Percentiles rank a stretch among this genome's conserved stretches.
phyloP scores from a whole-genome alignment of 2,113 vertebrate genomes.

The Alosa alosa region DNA sequence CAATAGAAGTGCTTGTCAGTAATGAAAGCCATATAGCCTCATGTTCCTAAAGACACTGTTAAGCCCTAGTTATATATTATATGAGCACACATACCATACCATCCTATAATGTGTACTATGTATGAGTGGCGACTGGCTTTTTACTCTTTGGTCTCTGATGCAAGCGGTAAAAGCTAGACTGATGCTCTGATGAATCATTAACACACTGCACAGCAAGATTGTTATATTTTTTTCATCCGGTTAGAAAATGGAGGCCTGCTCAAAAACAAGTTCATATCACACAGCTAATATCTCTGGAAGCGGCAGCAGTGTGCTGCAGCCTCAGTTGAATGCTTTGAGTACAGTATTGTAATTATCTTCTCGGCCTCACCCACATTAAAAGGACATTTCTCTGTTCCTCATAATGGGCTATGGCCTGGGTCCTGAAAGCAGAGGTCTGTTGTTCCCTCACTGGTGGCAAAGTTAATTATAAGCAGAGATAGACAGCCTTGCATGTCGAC shows the following conservation, averaged over 20 bases:
- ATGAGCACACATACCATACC: background rate
- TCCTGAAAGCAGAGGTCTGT: constrained; percentile 66
- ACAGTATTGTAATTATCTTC: constrained; percentile 23
- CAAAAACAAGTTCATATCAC: constrained; percentile 3
- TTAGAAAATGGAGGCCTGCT: background rate
- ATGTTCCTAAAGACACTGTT: background rate
- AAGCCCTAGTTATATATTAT: background rate
- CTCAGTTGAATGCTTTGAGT: constrained; percentile 16
- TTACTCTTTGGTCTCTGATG: background rate
- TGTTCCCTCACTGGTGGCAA: constrained; percentile 53
- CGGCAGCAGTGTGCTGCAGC: background rate
- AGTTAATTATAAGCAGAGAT: constrained; percentile 63
- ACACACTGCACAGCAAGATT: background rate
- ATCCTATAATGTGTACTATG: background rate
- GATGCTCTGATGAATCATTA: constrained; percentile 10
- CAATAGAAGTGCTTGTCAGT: background rate
- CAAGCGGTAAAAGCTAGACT: background rate
- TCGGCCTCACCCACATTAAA: constrained; percentile 24
- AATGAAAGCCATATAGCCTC: background rate
- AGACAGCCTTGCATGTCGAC: constrained; percentile 47
- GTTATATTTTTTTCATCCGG: background rate
- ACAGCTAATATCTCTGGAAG: constrained; percentile 14
- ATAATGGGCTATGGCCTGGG: constrained; percentile 59
- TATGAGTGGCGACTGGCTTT: background rate
- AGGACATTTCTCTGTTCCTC: constrained; percentile 38